Percentiles rank a stretch among this genome's conserved stretches.
Evolutionary conservation across 2,113 vertebrate genomes (phyloP).

Genomic region (Tamias sibiricus): DNA sequence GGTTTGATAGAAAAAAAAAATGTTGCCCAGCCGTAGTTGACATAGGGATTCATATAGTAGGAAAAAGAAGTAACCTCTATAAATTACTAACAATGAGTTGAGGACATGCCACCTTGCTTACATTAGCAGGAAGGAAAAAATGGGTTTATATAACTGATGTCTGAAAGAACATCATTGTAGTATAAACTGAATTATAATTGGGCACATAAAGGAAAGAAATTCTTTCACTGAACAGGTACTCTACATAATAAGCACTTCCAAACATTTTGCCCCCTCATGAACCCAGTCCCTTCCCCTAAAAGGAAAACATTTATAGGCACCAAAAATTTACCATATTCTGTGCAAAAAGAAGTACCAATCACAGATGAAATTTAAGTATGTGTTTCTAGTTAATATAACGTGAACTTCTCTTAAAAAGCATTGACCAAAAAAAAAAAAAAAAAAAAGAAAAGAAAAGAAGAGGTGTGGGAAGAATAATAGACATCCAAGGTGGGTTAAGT

Average conservation of each 20-base stretch:
- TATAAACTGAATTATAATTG: conserved; percentile 54
- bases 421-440: conserved; percentile 78
- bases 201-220: conserved; percentile 59
- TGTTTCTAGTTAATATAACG: conserved; percentile 79
- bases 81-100: background rate
- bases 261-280: conserved; percentile 4
- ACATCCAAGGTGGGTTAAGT: conserved; percentile 65
- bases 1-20: conserved; percentile 13
- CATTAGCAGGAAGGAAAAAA: conserved; percentile 38
- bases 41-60: background rate
- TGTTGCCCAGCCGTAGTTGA: background rate
- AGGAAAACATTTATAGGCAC: conserved; percentile 81
- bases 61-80: background rate
- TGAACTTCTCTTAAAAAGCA: conserved; percentile 78
- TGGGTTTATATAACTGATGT: conserved; percentile 60
- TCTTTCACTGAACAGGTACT: conserved; percentile 37
- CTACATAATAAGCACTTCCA: conserved; percentile 1
- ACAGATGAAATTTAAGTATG: conserved; percentile 75
- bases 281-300: conserved; percentile 77
- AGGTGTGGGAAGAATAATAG: conserved; percentile 49
- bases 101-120: conserved; percentile 37
- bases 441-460: too few species aligned
- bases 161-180: conserved; percentile 63
- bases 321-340: conserved; percentile 70
- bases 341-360: conserved; percentile 70